Base-by-base conservation (phyloP, 2,888 invertebrate species). In the Globia sparganii region DNA sequence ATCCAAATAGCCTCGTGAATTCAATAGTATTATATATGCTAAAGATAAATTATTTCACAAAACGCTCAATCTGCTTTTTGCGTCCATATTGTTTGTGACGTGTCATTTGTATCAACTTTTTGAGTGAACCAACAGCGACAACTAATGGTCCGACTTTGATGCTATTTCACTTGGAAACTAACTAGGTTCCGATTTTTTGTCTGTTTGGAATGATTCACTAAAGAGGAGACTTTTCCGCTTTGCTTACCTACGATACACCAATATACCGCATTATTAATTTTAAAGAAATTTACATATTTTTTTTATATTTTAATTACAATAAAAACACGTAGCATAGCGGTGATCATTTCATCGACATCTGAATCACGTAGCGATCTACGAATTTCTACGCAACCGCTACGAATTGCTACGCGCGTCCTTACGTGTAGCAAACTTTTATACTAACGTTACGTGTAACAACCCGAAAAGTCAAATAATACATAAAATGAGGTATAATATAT, bases 361-460 rank as follows among this genome's bases (percentile, higher is more conserved):
- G n/a, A 1, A 31, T 53, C 18, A 8, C 49, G 25, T 34, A 18
- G 15, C 8, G 2, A 18, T 75, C 72, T 79, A 74, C 78, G 46
- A 53, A 15, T 13, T 66, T n/a, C 68, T 68, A 65, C 58, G 21
- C 25, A 59, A 37, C n/a, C 21, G 34, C 72, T 81, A 78, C 72
- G 46, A 66, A n/a, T 8, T 61, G 28, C 67, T 68, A 64, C 56
- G 53, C 21, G 21, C 6, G 21, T 15, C 25, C 15, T n/a, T 31
- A 37, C 8, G 28, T 28, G 59, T 76, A 76, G 31, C 58, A 49
- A 49, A 13, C 40, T 11, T 40, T 40, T 40, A 1, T 11, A 40
- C 40, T 40, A 11, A 40, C 11, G 11, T 40, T 40, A 40, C 37
- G 9, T 9, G 9, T 9, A 37, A 37, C 37, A 37, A 37, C 40